Evolutionary conservation across 2,797 vertebrate genomes (phyloP).

Genomic region (Gambusia yucatana): DNA sequence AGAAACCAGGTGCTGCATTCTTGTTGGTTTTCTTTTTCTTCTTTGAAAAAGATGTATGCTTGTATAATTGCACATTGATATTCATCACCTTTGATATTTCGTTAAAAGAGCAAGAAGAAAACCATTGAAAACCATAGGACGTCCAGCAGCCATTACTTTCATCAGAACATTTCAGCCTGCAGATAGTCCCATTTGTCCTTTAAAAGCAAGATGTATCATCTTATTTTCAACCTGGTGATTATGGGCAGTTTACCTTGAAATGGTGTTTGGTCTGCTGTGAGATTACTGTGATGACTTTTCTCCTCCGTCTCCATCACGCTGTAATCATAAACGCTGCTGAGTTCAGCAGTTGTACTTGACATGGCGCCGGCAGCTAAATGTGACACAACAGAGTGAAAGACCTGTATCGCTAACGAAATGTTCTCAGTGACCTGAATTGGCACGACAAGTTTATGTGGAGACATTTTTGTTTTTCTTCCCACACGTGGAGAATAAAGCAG

Average conservation of each 20-base stretch:
- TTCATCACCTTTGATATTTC: background rate
- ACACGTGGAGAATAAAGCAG: background rate
- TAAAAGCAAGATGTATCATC: background rate
- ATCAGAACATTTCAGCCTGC: background rate
- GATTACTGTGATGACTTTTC: constrained; percentile 75
- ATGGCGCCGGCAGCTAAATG: background rate
- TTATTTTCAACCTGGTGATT: constrained; percentile 24
- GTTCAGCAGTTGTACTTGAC: constrained; percentile 1
- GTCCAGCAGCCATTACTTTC: background rate
- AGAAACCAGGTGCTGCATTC: no score
- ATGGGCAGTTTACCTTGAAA: constrained; percentile 63
- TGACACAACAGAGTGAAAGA: background rate
- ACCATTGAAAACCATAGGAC: background rate
- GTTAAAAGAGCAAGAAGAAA: background rate
- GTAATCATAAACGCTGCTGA: constrained; percentile 78
- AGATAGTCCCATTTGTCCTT: background rate
- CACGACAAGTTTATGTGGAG: background rate
- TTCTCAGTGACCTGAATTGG: background rate
- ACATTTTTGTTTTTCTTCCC: background rate
- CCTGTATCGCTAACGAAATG: background rate
- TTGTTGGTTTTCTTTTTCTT: no score
- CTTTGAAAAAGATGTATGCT: no score
- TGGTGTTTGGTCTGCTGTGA: constrained; percentile 65
- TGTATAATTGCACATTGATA: no score
- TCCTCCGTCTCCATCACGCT: constrained; percentile 72